These are phyloP conservation scores for Oryzias melastigma DNA, from an alignment of 2,113 vertebrate genomes.

Conservation along the genomic window DNA sequence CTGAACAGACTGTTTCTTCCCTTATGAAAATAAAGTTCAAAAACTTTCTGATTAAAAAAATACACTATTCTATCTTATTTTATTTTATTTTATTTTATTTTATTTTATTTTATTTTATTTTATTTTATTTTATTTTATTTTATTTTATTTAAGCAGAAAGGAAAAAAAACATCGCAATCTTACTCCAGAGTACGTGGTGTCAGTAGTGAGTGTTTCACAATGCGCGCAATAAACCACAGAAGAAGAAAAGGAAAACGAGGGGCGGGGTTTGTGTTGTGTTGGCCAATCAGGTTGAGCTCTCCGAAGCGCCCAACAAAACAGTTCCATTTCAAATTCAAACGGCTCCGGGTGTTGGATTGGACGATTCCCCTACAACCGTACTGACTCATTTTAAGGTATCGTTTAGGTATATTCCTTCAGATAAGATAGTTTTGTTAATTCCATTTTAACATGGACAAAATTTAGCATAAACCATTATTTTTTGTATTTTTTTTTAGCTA, in stretches of 20 bases:
- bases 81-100: too few species aligned
- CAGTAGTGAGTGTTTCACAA: too few species aligned
- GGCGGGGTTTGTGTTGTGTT: constrained; percentile 15
- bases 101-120: too few species aligned
- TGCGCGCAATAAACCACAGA: rapidly evolving
- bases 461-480: too few species aligned
- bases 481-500: too few species aligned
- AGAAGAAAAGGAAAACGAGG: rapidly evolving
- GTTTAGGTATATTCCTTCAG: not conserved
- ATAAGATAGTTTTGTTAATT: too few species aligned
- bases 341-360: not conserved
- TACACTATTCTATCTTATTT: too few species aligned
- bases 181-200: too few species aligned
- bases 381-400: not conserved
- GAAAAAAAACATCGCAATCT: too few species aligned
- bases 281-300: constrained; percentile 48
- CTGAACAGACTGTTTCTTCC: constrained; percentile 75
- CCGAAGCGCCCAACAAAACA: constrained; percentile 29
- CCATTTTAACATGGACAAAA: too few species aligned
- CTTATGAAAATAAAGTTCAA: constrained; percentile 73
- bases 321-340: constrained; percentile 74
- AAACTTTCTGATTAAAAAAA: constrained; percentile 51
- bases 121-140: too few species aligned
- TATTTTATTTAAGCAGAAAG: too few species aligned
- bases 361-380: rapidly evolving